phyloP scores from a whole-genome alignment of 2,888 invertebrate species.

The Chrysolina americana region DNA sequence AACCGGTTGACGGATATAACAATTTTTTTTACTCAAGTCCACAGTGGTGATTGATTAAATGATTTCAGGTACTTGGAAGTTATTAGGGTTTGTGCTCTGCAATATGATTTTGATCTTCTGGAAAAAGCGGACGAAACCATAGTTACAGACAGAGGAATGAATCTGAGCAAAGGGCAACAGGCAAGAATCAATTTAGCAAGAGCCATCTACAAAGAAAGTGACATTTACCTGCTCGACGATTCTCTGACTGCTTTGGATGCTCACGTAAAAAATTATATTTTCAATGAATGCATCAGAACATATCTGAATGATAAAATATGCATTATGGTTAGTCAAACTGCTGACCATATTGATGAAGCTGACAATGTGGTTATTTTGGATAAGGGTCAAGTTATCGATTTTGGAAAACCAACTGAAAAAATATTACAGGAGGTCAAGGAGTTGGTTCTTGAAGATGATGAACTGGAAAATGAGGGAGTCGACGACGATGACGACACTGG shows the following conservation, averaged over 20 bases:
- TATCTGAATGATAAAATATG: conserved; percentile 78
- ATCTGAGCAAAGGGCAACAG: conserved; percentile 85
- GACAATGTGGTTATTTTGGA: conserved; percentile 57
- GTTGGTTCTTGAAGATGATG: conserved; percentile 63
- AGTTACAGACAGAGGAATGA: conserved; percentile 83
- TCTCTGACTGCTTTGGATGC: conserved; percentile 91
- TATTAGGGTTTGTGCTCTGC: conserved; percentile 77
- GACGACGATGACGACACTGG: conserved; percentile 56
- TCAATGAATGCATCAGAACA: conserved; percentile 79
- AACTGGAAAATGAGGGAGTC: conserved; percentile 63
- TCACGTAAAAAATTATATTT: conserved; percentile 86
- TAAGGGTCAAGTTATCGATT: conserved; percentile 72
- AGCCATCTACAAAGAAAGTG: conserved; percentile 85
- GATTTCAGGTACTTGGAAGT: conserved; percentile 68
- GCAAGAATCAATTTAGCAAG: conserved; percentile 89
- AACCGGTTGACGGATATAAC: too few relatives aligned
- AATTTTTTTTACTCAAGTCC: too few relatives aligned
- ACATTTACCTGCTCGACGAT: conserved; percentile 86
- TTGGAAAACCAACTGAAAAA: conserved; percentile 77
- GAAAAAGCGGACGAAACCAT: conserved; percentile 85
- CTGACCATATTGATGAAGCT: conserved; percentile 74
- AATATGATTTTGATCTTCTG: conserved; percentile 79
- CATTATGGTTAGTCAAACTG: conserved; percentile 81
- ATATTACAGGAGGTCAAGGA: conserved; percentile 82
- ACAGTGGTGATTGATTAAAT: background rate